Conservation (phyloP, 2,888 invertebrate species). For the Nomada flava region DNA sequence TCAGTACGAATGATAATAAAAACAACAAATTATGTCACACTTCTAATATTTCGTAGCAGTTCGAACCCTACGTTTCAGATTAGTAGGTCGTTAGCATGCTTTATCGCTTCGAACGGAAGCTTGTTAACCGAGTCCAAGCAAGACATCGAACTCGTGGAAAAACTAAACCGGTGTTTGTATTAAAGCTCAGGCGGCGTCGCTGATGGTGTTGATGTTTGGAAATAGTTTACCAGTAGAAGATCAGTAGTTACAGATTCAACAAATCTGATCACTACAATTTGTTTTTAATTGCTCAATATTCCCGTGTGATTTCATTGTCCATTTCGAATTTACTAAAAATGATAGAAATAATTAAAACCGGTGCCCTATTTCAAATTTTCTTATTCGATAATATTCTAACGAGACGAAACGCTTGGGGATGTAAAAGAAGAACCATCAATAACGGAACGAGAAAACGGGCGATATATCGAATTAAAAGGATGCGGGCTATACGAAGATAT, state of each 20-base stretch:
- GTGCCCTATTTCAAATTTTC: not conserved
- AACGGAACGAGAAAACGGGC: not conserved
- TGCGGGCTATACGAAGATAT: slow-evolving; percentile 37
- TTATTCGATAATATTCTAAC: too few relatives aligned
- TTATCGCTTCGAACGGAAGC: slow-evolving; percentile 57
- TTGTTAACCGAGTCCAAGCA: slow-evolving; percentile 48
- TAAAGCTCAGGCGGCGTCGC: not conserved
- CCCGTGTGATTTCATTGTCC: not conserved
- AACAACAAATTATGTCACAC: not conserved
- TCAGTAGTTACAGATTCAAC: not conserved
- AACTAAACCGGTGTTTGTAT: slow-evolving; percentile 7
- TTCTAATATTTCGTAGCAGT: slow-evolving; percentile 30
- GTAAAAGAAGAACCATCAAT: not conserved
- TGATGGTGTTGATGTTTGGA: not conserved
- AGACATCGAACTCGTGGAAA: slow-evolving; percentile 52
- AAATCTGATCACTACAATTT: not conserved
- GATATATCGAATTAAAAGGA: slow-evolving; percentile 37
- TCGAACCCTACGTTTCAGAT: slow-evolving; percentile 44
- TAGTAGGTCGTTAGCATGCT: slow-evolving; percentile 57
- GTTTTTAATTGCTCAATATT: not conserved
- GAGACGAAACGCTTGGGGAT: not conserved
- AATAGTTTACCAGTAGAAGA: not conserved
- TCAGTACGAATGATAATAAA: not conserved
- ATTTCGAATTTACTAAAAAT: too few relatives aligned
- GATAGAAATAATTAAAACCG: too few relatives aligned